Evolutionary conservation across 2,797 vertebrate species (phyloP).

Genomic region (Semaprochilodus insignis): DNA sequence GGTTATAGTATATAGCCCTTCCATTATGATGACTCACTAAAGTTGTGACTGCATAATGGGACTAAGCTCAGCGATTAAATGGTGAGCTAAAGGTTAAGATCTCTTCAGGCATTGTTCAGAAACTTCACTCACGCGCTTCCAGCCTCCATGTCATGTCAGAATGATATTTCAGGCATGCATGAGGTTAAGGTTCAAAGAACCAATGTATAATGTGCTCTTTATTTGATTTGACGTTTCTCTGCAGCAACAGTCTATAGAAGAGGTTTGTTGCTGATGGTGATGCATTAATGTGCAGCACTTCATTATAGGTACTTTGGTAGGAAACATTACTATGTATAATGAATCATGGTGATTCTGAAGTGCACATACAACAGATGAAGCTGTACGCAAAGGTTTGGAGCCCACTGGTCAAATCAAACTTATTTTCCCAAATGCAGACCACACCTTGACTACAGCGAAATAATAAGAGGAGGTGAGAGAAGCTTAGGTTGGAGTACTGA

Average conservation of each 20-base stretch:
- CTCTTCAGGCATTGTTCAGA: slow-evolving; percentile 19
- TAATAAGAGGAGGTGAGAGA: no score
- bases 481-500: no score
- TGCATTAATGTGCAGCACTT: neutral
- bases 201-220: neutral
- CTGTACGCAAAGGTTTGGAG: no score
- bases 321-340: no score
- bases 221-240: neutral
- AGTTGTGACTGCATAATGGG: slow-evolving; percentile 7
- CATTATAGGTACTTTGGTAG: neutral
- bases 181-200: slow-evolving; percentile 22
- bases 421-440: no score
- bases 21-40: slow-evolving; percentile 39
- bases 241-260: neutral
- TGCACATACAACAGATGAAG: no score
- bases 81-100: slow-evolving; percentile 29
- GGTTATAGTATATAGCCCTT: slow-evolving; percentile 17
- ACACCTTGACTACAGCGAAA: no score
- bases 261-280: neutral
- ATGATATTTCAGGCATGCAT: slow-evolving; percentile 23
- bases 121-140: slow-evolving; percentile 7
- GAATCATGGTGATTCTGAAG: no score
- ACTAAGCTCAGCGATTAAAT: slow-evolving; percentile 18
- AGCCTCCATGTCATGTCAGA: slow-evolving; percentile 15
- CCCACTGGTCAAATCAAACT: no score